Evolutionary conservation across 2,888 invertebrate genomes (phyloP), one percentile per base, ranked within the genome.

Genomic region (Drosophila glabriapex): DNA sequence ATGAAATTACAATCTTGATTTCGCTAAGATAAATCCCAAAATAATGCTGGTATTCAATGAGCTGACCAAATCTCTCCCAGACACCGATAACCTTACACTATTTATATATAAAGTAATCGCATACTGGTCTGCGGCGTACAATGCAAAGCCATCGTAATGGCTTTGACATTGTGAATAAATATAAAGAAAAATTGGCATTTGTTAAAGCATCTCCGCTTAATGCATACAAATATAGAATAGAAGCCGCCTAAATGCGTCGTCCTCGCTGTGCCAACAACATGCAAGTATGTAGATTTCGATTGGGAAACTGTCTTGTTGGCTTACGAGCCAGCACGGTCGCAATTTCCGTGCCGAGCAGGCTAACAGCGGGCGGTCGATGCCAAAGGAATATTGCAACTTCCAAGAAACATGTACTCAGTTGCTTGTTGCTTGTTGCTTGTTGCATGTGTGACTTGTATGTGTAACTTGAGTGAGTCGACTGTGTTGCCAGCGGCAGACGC

Each of bases 271-370:
- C 9, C 29, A 53, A 59, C 52, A 56, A 55, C 53, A 29, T 72
- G 61, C 65, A 31, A 4, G 41, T 31, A 55, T 69, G 22, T 64
- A 43, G 43, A 65, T 73, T 61, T 49, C 25, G 39, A 60, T 77
- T 56, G 56, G 25, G 68, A 52, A 77, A 64, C 56, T 73, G 73
- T 25, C 25, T 77, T 62, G 56, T 54, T 54, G 43, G 46, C 25
- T 46, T 39, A 22, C 22, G 16, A 16, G 46, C 41, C n/a, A 33
- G 62, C 28, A 43, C 53, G 49, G 12, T 66, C 49, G 66, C 77
- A 76, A 76, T 72, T 76, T 76, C 76, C 77, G 62, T 55, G 35
- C 43, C 37, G 73, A 53, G 54, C 68, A 33, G 63, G 53, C 77
- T 68, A 73, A 64, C 76, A 77, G 76, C 68, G 46, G 76, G 78